These are phyloP conservation scores for Dallia pectoralis DNA, from an alignment of 2,797 vertebrate species.

Conservation along the genomic window DNA sequence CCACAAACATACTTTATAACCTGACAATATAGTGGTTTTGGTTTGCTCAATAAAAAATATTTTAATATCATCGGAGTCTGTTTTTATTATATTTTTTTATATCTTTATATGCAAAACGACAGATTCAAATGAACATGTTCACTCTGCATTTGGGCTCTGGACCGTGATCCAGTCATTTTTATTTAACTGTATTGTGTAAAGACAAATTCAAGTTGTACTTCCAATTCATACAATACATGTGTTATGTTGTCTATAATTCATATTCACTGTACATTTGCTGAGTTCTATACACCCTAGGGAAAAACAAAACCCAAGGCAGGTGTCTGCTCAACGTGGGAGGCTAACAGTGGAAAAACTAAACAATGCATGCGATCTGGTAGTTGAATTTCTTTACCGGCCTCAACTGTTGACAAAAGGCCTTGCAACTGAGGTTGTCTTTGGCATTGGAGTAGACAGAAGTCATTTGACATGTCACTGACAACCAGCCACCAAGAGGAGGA, in stretches of 20 bases:
- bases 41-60: not conserved
- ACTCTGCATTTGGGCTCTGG: not conserved
- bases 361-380: constrained; percentile 1
- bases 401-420: constrained; percentile 3
- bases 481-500: constrained; percentile 19
- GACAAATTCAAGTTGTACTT: not conserved
- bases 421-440: constrained; percentile 31
- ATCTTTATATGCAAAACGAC: not conserved
- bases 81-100: not conserved
- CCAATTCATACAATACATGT: not conserved
- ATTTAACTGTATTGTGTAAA: not conserved
- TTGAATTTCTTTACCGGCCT: not conserved
- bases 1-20: not conserved
- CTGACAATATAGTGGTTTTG: not conserved
- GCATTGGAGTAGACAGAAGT: constrained; percentile 14
- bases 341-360: not conserved
- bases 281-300: not conserved
- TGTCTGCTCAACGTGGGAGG: not conserved
- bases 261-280: not conserved
- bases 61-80: not conserved
- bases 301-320: not conserved
- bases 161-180: not conserved
- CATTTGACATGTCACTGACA: constrained; percentile 34
- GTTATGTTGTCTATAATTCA: not conserved
- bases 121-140: not conserved